These are phyloP conservation scores for Rhysida immarginata DNA, from an alignment of 1,140 invertebrate genomes.

Conservation along the genomic window DNA sequence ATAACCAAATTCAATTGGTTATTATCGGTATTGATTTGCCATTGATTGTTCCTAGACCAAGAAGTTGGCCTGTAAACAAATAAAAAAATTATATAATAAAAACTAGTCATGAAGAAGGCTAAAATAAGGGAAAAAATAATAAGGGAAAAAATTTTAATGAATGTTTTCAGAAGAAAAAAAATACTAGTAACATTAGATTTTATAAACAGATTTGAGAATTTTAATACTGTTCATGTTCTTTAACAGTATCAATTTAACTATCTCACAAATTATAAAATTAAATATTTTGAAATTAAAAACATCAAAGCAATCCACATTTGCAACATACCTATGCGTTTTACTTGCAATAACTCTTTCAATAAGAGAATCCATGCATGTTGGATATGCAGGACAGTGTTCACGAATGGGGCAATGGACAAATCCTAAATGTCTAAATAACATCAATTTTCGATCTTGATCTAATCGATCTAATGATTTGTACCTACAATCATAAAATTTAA, in stretches of 20 bases:
- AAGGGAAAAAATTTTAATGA: too few relatives aligned
- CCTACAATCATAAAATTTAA: slow-evolving; percentile 27
- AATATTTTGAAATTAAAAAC: too few relatives aligned
- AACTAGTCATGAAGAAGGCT: too few relatives aligned
- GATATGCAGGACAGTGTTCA: slow-evolving; percentile 81
- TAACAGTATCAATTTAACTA: too few relatives aligned
- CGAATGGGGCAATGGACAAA: slow-evolving; percentile 89
- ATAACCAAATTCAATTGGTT: slow-evolving; percentile 55
- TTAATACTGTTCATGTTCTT: too few relatives aligned
- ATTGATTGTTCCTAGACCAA: slow-evolving; percentile 49
- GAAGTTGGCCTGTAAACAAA: slow-evolving; percentile 40
- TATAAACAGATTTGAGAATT: too few relatives aligned
- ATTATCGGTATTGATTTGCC: slow-evolving; percentile 46
- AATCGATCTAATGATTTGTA: slow-evolving; percentile 83
- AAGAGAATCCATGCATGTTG: slow-evolving; percentile 76
- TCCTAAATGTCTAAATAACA: slow-evolving; percentile 86
- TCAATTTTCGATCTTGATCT: slow-evolving; percentile 84
- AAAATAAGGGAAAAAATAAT: too few relatives aligned
- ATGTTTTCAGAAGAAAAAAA: too few relatives aligned
- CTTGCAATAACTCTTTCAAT: slow-evolving; percentile 57
- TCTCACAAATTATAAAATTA: too few relatives aligned
- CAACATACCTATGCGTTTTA: slow-evolving; percentile 45
- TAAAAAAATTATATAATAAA: slow-evolving; percentile 5
- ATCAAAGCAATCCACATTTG: too few relatives aligned
- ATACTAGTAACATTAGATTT: too few relatives aligned